Conservation (phyloP, 1,140 invertebrate species). For the Lasioglossum albipes region DNA sequence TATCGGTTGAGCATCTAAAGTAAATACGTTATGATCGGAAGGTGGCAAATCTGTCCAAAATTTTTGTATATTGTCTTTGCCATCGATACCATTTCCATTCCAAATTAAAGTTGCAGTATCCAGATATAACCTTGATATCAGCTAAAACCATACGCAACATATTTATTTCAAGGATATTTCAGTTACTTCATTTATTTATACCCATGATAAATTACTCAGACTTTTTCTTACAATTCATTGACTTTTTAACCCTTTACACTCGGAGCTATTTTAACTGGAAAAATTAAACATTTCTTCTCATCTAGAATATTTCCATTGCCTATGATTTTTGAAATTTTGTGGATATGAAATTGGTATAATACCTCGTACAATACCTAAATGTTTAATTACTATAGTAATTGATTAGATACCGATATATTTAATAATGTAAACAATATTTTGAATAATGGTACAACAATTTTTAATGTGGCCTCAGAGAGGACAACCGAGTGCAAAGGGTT, state of each 20-base stretch:
- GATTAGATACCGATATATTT: too few relatives aligned
- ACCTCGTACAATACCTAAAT: too few relatives aligned
- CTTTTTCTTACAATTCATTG: not conserved
- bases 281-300: too few relatives aligned
- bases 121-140: conserved; percentile 88
- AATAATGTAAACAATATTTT: too few relatives aligned
- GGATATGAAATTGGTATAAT: too few relatives aligned
- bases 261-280: too few relatives aligned
- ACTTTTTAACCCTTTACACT: not conserved
- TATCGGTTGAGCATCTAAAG: conserved; percentile 90
- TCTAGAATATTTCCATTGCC: too few relatives aligned
- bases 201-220: not conserved
- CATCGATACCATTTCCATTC: conserved; percentile 90
- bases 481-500: too few relatives aligned
- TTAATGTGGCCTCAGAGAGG: too few relatives aligned
- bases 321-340: too few relatives aligned
- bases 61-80: conserved; percentile 88
- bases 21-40: conserved; percentile 85
- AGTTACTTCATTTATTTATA: not conserved
- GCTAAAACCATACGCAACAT: conserved; percentile 74
- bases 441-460: too few relatives aligned
- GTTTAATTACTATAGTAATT: too few relatives aligned
- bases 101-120: conserved; percentile 89
- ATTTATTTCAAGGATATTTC: not conserved
- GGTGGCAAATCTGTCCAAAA: conserved; percentile 88